A percentile compares a stretch with the other conserved stretches of the same genome.
These are phyloP conservation scores for Apteryx mantelli DNA, from an alignment of 2,113 vertebrate genomes.

Conservation along the genomic window DNA sequence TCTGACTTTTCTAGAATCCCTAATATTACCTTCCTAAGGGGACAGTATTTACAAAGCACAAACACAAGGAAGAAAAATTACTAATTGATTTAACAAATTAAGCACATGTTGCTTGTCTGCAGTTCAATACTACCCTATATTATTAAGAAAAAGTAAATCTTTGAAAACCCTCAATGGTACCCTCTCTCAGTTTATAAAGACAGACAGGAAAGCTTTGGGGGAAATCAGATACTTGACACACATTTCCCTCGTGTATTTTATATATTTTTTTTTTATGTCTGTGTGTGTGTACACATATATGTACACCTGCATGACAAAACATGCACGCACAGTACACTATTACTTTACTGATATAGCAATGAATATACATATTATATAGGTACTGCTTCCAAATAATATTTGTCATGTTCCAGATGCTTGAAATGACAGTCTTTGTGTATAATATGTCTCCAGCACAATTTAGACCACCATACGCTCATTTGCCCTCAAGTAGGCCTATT, in stretches of 20 bases:
- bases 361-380: not conserved
- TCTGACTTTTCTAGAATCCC: not conserved
- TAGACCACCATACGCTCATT: slow-evolving; percentile 80
- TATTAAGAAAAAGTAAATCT: not conserved
- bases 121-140: not conserved
- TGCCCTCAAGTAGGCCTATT: slow-evolving; percentile 86
- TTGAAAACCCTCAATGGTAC: not conserved
- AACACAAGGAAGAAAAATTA: not conserved
- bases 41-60: not conserved
- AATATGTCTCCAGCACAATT: slow-evolving; percentile 79
- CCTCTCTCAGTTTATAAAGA: not conserved
- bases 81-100: not conserved
- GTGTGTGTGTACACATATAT: not conserved
- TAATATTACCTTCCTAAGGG: not conserved
- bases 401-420: slow-evolving; percentile 79
- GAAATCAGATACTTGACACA: not conserved
- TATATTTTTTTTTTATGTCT: not conserved
- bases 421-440: slow-evolving; percentile 78
- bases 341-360: not conserved
- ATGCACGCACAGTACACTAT: not conserved
- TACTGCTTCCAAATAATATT: slow-evolving; percentile 71
- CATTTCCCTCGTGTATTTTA: not conserved
- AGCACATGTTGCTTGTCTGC: not conserved
- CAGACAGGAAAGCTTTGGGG: not conserved
- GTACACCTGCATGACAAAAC: not conserved